Percentiles rank a stretch among this genome's conserved stretches.
These are phyloP conservation scores for Catotricha subobsoleta DNA, from an alignment of 2,888 invertebrate genomes.

Conservation along the genomic window DNA sequence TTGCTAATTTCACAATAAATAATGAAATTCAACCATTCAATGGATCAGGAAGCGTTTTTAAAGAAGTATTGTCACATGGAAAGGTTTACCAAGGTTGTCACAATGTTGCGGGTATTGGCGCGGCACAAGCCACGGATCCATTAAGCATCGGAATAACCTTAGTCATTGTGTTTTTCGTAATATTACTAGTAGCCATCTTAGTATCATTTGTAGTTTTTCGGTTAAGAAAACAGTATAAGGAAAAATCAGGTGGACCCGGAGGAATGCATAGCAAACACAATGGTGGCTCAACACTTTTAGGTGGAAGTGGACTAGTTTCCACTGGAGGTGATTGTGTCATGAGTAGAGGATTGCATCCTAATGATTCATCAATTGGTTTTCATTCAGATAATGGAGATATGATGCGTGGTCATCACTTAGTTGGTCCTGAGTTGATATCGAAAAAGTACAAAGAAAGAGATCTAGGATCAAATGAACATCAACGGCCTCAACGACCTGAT, in stretches of 20 bases:
- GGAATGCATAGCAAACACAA: constrained; percentile 60
- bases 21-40: constrained; percentile 78
- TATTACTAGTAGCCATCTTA: constrained; percentile 71
- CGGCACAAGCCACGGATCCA: constrained; percentile 65
- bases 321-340: constrained; percentile 50
- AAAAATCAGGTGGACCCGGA: constrained; percentile 52
- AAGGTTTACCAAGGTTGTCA: constrained; percentile 58
- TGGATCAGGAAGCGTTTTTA: constrained; percentile 69
- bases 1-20: constrained; percentile 77
- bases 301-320: constrained; percentile 47
- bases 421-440: constrained; percentile 69
- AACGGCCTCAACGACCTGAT: constrained; percentile 74
- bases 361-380: constrained; percentile 49
- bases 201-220: constrained; percentile 87
- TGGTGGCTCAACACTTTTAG: constrained; percentile 49
- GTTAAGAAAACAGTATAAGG: constrained; percentile 69
- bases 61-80: constrained; percentile 48
- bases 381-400: constrained; percentile 56
- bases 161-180: constrained; percentile 85
- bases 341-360: constrained; percentile 46
- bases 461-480: constrained; percentile 38
- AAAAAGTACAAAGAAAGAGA: constrained; percentile 81
- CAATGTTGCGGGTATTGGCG: constrained; percentile 55
- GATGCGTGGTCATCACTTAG: constrained; percentile 55
- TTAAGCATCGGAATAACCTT: constrained; percentile 83